Base-by-base conservation (phyloP, 2,888 invertebrate genomes). In the Acleris emargana region DNA sequence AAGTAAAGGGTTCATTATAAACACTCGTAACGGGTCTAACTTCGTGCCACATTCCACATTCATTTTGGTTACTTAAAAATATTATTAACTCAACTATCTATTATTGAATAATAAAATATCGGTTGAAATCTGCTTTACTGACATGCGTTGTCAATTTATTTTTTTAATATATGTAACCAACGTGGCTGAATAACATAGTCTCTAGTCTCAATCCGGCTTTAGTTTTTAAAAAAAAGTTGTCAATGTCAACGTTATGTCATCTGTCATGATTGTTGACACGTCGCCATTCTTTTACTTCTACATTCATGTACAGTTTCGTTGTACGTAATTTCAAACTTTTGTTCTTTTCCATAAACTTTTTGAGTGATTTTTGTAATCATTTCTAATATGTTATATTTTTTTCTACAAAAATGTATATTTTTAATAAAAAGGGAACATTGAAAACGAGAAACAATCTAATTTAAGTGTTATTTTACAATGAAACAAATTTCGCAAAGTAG, bases 1-100 rank as follows among this genome's bases (percentile, higher is more conserved):
- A 20, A 75, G 67, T 25, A 89, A 76, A 7, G 90, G 83, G 75
- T 91, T 90, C 55, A 86, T 75, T 32, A 91, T 60, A 58, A 88
- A 68, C 62, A 91, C 83, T 77, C 75, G 84, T 68, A 89, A n/a
- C 50, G 88, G 83, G 45, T 74, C 61, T 25, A 73, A 55, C 38
- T 73, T 64, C 50, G 74, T 68, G 16, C 67, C 69, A 25, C 69
- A 76, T 74, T 86, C 82, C 22, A 89, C 82, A 81, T 90, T 88
- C 89, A 90, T 89, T 60, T 9, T 58, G 18, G 9, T 18, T 9
- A 11, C 49, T 18, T 5, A 11, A 20, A 25, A 20, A 20, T 20
- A 18, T 11, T 11, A 2, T 32, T 32, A 9, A 20, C 6, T 49
- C 49, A 11, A 1, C 20, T 17, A 16, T 25, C 25, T 45, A 17